Evolutionary conservation across 2,888 invertebrate species (phyloP), one percentile per base, ranked within the genome.

Genomic region (Embidobia sp.): DNA sequence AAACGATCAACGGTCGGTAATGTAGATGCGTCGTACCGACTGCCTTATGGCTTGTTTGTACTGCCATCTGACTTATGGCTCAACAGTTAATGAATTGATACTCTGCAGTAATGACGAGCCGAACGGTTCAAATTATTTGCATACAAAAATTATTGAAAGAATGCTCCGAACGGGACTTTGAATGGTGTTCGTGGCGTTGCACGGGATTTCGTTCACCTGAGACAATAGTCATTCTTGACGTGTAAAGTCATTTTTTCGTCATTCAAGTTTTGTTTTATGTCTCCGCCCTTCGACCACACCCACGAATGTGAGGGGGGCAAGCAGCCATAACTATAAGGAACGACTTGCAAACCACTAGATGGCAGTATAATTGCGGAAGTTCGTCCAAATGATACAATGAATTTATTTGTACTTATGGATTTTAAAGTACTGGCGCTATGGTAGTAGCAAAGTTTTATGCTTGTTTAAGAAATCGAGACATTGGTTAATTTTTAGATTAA

Each of bases 301-400:
- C 86, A 88, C 85, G 76, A 80, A 79, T 73, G 76, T 78, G 67
- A 81, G 82, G 81, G 83, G 85, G 83, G 82, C 81, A 84, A 85
- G 87, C 89, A 87, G 89, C 89, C 89, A 89, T 89, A 88, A 88
- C 85, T 89, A 88, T 87, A 83, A 74, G 79, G 81, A 80, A 85
- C 82, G 79, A 84, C 82, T 84, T 85, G 84, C 82, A 84, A 80
- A 80, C 86, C 87, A 86, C 83, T 86, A 90, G 90, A 89, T 90
- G 87, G 87, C 89, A 85, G 83, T 85, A 84, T 84, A 80, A 83
- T 83, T 83, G 78, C 72, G 76, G 72, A 77, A 78, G 77, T 49
- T 49, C 18, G 26, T 15, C 37, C 10, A 48, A 31, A 10, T n/a
- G 42, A 72, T 48, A 26, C 40, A 31, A 19, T 4, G 16, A 27